phyloP scores from a whole-genome alignment of 2,113 vertebrate genomes.

The Chionomys nivalis region DNA sequence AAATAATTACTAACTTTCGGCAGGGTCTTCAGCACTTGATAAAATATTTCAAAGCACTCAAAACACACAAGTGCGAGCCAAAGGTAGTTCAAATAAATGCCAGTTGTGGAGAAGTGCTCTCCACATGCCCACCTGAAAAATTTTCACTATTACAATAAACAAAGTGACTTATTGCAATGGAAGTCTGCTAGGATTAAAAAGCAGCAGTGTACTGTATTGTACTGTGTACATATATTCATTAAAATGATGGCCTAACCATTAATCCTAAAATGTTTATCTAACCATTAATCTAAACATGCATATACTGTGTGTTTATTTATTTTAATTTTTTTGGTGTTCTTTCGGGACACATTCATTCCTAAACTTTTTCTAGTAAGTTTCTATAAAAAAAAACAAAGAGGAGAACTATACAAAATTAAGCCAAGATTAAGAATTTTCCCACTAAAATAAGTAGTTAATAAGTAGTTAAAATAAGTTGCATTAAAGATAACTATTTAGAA shows the following conservation, averaged over 20 bases:
- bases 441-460: background rate
- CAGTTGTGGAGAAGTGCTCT: background rate
- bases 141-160: background rate
- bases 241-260: conserved; percentile 22
- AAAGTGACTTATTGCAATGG: conserved; percentile 25
- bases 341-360: background rate
- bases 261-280: conserved; percentile 43
- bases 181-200: conserved; percentile 17
- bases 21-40: background rate
- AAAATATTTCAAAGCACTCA: conserved; percentile 51
- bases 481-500: background rate
- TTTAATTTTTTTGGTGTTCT: conserved; percentile 14
- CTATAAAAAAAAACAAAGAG: background rate
- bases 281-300: conserved; percentile 32
- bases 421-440: background rate
- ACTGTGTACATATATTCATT: conserved; percentile 8
- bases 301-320: background rate
- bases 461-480: background rate
- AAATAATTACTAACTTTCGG: conserved; percentile 34
- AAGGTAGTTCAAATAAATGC: background rate
- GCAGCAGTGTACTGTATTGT: background rate
- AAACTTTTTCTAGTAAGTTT: conserved; percentile 15
- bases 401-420: background rate
- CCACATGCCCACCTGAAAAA: conserved; percentile 14
- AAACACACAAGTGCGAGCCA: conserved; percentile 51